Conservation (phyloP, 2,113 vertebrate genomes). For the Dasypus novemcinctus region DNA sequence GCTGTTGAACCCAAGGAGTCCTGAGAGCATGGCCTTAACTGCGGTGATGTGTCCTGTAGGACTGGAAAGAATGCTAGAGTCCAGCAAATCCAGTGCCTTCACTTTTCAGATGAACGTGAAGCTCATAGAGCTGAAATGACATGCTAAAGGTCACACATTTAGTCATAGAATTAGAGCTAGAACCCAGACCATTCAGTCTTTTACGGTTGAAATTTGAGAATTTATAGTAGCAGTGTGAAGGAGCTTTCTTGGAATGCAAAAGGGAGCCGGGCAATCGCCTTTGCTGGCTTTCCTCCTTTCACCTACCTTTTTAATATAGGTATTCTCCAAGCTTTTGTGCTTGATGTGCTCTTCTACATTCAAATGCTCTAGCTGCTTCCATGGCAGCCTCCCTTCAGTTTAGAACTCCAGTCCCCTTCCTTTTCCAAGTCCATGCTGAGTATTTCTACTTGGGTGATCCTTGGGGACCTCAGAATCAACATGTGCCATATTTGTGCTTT, state of each 20-base stretch:
- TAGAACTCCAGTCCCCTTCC: not conserved
- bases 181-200: not conserved
- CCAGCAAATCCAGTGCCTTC: not conserved
- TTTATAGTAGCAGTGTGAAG: not conserved
- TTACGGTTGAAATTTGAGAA: not conserved
- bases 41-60: not conserved
- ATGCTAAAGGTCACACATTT: not conserved
- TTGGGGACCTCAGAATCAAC: slow-evolving; percentile 8
- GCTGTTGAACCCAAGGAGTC: not conserved
- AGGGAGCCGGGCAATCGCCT: not conserved
- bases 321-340: not conserved
- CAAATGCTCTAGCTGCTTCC: not conserved
- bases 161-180: not conserved
- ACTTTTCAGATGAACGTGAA: not conserved
- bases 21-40: not conserved
- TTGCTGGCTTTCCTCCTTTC: not conserved
- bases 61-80: not conserved
- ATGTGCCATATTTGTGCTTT: not conserved
- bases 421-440: not conserved
- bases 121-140: not conserved
- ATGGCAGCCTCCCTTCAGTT: not conserved
- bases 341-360: not conserved
- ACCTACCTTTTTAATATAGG: not conserved
- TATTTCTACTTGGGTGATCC: not conserved
- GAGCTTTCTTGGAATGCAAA: not conserved